Conservation (phyloP, 2,888 invertebrate species). For the Ophioninae sp. region DNA sequence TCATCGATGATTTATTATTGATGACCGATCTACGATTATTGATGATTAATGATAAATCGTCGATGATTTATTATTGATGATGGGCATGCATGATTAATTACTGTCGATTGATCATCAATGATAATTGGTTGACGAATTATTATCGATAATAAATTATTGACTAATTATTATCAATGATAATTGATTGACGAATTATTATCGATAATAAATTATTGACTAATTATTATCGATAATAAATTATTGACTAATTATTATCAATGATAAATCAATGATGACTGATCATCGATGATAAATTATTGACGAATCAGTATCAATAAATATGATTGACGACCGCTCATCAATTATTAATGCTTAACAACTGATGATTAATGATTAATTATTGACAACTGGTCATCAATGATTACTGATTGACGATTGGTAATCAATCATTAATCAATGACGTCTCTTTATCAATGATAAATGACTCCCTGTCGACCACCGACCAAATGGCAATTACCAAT, state of each 20-base stretch:
- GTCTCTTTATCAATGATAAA: neutral
- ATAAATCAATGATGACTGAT: neutral
- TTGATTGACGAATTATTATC: no score
- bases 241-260: neutral
- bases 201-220: no score
- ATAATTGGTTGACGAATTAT: no score
- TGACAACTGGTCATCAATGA: neutral
- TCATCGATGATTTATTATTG: no score
- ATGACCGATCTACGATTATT: neutral
- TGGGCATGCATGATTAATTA: neutral
- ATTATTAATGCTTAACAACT: neutral
- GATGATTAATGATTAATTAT: slow-evolving; percentile 5
- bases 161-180: no score
- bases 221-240: neutral
- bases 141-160: neutral
- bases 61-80: neutral
- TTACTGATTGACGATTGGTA: neutral
- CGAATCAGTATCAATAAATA: no score
- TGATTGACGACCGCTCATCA: neutral
- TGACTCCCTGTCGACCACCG: neutral
- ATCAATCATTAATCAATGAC: neutral
- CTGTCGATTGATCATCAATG: neutral
- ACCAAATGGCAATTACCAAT: neutral
- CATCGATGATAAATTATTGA: no score
- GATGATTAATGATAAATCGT: neutral